These are phyloP conservation scores for Anarhynchus alexandrinus DNA, from an alignment of 2,113 vertebrate genomes.

Conservation along the genomic window DNA sequence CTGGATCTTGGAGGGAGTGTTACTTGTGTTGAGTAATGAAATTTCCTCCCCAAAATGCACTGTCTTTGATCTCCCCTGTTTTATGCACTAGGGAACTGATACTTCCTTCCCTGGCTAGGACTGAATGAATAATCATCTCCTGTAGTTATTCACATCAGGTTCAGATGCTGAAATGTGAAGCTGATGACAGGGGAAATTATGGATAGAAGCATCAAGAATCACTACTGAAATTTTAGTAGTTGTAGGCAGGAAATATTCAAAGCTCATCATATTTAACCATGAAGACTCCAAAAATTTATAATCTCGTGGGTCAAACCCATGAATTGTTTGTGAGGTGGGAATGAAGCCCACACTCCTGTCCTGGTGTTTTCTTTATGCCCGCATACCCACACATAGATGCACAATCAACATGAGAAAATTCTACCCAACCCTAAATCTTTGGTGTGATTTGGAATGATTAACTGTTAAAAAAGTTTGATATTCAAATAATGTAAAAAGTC, in stretches of 20 bases:
- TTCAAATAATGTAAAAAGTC: neutral
- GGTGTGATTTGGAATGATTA: neutral
- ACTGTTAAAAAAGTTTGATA: neutral
- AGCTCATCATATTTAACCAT: neutral
- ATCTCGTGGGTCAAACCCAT: neutral
- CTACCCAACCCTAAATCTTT: neutral
- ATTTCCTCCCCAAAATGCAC: neutral
- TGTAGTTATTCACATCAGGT: conserved; percentile 4
- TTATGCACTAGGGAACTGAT: neutral
- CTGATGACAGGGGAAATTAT: neutral
- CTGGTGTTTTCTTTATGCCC: neutral
- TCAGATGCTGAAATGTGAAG: neutral
- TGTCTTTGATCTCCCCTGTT: neutral
- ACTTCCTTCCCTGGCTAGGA: neutral
- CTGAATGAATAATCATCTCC: conserved; percentile 5
- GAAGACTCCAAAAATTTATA: neutral
- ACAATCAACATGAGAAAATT: neutral
- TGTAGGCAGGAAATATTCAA: neutral
- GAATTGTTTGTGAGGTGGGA: neutral
- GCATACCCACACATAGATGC: neutral
- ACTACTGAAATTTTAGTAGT: neutral
- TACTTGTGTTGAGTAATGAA: neutral
- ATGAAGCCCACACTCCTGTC: neutral
- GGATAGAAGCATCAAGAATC: neutral
- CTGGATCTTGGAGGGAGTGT: neutral